These are phyloP conservation scores for Atta cephalotes DNA, from an alignment of 1,140 invertebrate species.

Conservation along the genomic window DNA sequence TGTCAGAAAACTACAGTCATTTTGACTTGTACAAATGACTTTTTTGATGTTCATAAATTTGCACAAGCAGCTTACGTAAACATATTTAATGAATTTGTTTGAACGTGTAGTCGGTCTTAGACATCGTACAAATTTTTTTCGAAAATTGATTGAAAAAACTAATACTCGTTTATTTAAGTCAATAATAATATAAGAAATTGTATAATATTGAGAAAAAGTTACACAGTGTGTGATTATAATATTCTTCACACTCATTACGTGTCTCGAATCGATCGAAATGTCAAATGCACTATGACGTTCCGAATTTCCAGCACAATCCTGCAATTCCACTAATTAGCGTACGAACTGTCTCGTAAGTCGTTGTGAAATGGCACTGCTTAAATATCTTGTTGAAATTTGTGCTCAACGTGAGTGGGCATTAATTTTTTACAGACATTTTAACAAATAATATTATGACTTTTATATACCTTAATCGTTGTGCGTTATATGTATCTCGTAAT, in stretches of 20 bases:
- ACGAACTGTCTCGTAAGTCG: constrained; percentile 18
- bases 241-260: constrained; percentile 6
- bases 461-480: background rate
- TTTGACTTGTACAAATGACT: too few species aligned
- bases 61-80: too few species aligned
- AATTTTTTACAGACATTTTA: background rate
- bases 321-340: constrained; percentile 44
- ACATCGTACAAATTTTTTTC: too few species aligned
- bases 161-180: background rate
- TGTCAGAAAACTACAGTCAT: too few species aligned
- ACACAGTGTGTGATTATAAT: background rate
- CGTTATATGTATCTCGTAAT: too few species aligned
- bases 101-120: too few species aligned
- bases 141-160: background rate
- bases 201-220: background rate
- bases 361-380: background rate
- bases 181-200: background rate
- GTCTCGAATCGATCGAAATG: constrained; percentile 13
- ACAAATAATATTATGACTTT: background rate
- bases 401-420: background rate
- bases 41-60: too few species aligned
- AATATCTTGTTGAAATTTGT: constrained; percentile 14
- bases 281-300: background rate
- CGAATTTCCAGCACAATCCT: constrained; percentile 34
- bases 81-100: too few species aligned